Percentiles rank a stretch among this genome's conserved stretches.
Evolutionary conservation across 92 coral and sea anemone species (phyloP).

Genomic region (Montipora capitata): DNA sequence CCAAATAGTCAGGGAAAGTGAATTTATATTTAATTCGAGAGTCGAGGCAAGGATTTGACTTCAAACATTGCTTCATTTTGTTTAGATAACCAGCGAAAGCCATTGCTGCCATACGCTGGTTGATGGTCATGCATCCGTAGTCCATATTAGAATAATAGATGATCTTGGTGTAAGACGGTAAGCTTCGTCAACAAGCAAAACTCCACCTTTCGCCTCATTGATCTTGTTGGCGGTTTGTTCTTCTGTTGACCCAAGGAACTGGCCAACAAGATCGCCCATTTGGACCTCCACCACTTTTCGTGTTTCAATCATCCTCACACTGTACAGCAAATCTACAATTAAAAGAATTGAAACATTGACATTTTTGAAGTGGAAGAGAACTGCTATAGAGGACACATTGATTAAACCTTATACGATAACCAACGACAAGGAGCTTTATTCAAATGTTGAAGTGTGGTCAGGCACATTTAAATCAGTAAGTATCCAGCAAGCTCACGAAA

Average conservation of each 20-base stretch:
- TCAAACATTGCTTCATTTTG: constrained; percentile 41
- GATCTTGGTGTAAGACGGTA: constrained; percentile 40
- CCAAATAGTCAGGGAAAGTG: constrained; percentile 46
- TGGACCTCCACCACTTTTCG: constrained; percentile 57
- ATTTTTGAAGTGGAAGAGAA: no score
- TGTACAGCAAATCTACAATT: constrained; percentile 38
- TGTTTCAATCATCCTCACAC: constrained; percentile 28
- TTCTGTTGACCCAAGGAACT: constrained; percentile 47
- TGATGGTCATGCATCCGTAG: not conserved
- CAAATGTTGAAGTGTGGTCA: no score
- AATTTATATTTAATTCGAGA: constrained; percentile 60
- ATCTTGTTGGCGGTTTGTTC: constrained; percentile 34
- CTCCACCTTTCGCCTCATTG: constrained; percentile 45
- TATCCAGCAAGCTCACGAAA: not conserved
- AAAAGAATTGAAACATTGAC: not conserved
- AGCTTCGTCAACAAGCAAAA: constrained; percentile 58
- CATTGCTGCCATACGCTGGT: constrained; percentile 46
- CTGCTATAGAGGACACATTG: no score
- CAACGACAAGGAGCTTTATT: no score
- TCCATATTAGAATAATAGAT: no score
- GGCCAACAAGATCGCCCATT: constrained; percentile 51
- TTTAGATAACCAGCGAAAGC: constrained; percentile 65
- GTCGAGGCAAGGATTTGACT: constrained; percentile 55
- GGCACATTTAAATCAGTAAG: no score
- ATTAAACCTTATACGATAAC: no score